Percentiles rank a stretch among this genome's conserved stretches.
phyloP scores from a whole-genome alignment of 2,113 vertebrate species.

The Mobula birostris region DNA sequence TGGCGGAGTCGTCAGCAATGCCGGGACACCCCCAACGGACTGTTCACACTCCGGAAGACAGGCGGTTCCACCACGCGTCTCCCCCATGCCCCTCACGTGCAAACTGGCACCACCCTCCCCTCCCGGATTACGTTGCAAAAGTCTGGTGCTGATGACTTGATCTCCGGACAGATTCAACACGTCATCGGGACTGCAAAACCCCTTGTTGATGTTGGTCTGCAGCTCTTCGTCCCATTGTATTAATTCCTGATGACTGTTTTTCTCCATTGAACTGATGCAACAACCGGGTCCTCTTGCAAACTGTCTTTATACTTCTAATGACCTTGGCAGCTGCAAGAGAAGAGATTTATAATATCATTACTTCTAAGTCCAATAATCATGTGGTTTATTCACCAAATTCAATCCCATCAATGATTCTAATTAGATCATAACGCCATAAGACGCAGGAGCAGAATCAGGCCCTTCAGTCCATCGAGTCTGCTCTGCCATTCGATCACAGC shows the following conservation, averaged over 20 bases:
- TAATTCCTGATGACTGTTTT: conserved; percentile 1
- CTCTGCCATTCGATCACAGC: too few species aligned
- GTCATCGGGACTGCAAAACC: conserved; percentile 25
- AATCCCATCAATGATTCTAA: neutral
- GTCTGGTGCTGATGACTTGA: neutral
- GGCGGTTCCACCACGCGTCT: neutral
- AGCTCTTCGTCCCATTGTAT: conserved; percentile 26
- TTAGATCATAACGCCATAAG: too few species aligned
- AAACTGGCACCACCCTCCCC: neutral
- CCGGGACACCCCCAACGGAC: neutral
- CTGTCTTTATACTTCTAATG: neutral
- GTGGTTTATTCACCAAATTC: neutral
- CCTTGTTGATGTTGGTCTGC: conserved; percentile 37
- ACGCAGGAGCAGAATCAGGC: too few species aligned
- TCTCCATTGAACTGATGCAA: neutral
- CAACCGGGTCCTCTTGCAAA: neutral
- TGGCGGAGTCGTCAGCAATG: neutral
- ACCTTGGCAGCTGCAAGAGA: neutral
- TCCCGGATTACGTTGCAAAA: neutral
- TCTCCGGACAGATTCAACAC: conserved; percentile 11
- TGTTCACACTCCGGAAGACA: neutral
- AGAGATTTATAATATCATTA: neutral
- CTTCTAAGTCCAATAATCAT: neutral
- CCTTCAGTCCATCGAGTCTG: too few species aligned
- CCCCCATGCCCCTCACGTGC: neutral